A percentile compares a stretch with the other conserved stretches of the same genome.
Conservation (phyloP, 2,888 invertebrate species). For the Oligia fasciuncula region DNA sequence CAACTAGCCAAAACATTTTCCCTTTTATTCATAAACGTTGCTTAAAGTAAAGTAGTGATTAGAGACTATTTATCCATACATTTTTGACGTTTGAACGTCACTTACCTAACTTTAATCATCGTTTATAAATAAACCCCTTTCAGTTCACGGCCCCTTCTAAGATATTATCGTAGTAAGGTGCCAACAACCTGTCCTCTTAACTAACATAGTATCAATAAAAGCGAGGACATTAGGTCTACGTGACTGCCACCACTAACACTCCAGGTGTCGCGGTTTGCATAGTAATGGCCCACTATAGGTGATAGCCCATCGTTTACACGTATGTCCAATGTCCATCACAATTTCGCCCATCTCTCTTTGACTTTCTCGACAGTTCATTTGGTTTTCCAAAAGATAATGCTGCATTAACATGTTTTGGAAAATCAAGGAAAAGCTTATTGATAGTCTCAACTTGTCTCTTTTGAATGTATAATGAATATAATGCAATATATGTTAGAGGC, state of each 20-base stretch:
- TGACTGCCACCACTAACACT: conserved; percentile 11
- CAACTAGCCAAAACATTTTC: neutral
- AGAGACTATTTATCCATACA: too few relatives aligned
- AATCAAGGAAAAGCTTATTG: neutral
- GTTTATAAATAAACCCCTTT: neutral
- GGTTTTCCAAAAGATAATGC: conserved; percentile 24
- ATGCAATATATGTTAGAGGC: neutral
- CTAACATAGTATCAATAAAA: conserved; percentile 19
- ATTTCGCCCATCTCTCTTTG: conserved; percentile 47
- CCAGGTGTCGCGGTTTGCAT: conserved; percentile 42
- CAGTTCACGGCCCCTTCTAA: neutral
- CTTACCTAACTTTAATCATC: too few relatives aligned
- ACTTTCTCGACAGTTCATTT: conserved; percentile 42
- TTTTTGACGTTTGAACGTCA: too few relatives aligned
- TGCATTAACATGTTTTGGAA: neutral
- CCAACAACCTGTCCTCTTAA: neutral
- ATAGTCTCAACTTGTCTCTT: neutral
- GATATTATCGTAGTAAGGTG: neutral
- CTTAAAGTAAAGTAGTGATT: too few relatives aligned
- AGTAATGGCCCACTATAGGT: conserved; percentile 27
- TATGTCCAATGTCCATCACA: conserved; percentile 26
- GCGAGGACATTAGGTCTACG: conserved; percentile 29
- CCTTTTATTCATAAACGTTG: too few relatives aligned
- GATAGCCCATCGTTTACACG: conserved; percentile 25
- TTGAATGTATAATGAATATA: neutral